Base-by-base conservation (phyloP, 2,888 invertebrate genomes). In the Euplexia lucipara region DNA sequence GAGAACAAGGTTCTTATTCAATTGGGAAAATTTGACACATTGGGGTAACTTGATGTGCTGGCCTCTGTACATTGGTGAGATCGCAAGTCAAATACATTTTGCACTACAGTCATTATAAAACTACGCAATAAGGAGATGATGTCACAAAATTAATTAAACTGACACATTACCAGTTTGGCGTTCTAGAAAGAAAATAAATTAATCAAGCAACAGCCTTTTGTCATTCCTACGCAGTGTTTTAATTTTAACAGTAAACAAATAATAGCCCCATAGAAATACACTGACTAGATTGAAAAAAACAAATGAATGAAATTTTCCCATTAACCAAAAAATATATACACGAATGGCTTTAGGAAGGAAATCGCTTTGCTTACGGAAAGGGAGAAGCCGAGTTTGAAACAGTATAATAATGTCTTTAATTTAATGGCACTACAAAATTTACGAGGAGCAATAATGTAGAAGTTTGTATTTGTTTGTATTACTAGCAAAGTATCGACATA, bases 351-450 rank as follows among this genome's bases (percentile, higher is more conserved):
- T 51, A 10, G 76, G 53, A 70, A 63, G 70, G 63, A 62, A 58
- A 54, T 42, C 22, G 44, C 62, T 53, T 45, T 48, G 75, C 53
- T 45, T 44, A 67, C 53, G 41, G 47, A 60, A 41, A 49, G 32
- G 26, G 69, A 34, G 34, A 39, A 37, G 10, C 30, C n/a, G 61
- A 69, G 42, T 75, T 57, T 37, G 45, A 48, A 69, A 75, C 49
- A 45, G 53, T 57, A 26, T 26, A 61, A 68, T 75, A 71, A 44
- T 60, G 41, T 68, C 22, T 67, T 68, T 68, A 56, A 56, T 56
- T 51, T 60, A 52, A 60, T 69, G 34, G 34, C 18, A 26, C 45
- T 56, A 30, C n/a, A 39, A 14, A 51, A 71, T 56, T 60, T 60
- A 60, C 37, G 37, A 59, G 35, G 12, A n/a, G 8, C 41, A 37